Base-by-base conservation (phyloP, 2,888 invertebrate species). In the Masnerella sp. region DNA sequence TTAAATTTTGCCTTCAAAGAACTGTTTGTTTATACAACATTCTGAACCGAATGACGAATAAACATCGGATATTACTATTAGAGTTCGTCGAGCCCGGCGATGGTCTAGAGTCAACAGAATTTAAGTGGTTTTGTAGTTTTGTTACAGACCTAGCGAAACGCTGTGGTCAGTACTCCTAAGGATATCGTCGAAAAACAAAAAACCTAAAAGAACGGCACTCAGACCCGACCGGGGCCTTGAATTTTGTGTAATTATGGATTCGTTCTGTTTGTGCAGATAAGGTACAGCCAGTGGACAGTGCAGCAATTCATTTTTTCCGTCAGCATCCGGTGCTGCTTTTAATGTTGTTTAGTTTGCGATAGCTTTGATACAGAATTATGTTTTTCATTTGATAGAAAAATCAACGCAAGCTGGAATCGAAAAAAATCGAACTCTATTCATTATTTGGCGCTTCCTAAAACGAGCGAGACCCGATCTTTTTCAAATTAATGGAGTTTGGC, bases 211-310 rank as follows among this genome's bases (percentile, higher is more conserved):
- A 54, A 14, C 42, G 12, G 28, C 32, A 30, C 38, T 51, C 42
- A 30, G 59, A 56, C 36, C n/a, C 43, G 18, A 38, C 9, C 12
- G 45, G 58, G 47, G 62, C 54, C 70, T 67, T 56, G 62, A 56
- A 69, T 75, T 75, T 32, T 70, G 56, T 76, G 78, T 78, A 67
- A 64, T 75, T 76, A 78, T 79, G 84, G 83, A 85, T 83, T 83
- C 77, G 80, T 74, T 68, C 61, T 86, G 84, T 86, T 85, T 86
- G 84, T 79, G 80, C 77, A 84, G 85, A 86, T 86, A 86, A 86
- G 84, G 80, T 79, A 84, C 84, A 80, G 83, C 81, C 81, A 83
- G 81, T 85, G 86, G 85, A 86, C 85, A 86, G 85, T 86, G 83
- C 84, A 79, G 81, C 79, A 82, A 83, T 86, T 86, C 85, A 85